Evolutionary conservation across 1,140 invertebrate species (phyloP).

Genomic region (Seison nebaliae): DNA sequence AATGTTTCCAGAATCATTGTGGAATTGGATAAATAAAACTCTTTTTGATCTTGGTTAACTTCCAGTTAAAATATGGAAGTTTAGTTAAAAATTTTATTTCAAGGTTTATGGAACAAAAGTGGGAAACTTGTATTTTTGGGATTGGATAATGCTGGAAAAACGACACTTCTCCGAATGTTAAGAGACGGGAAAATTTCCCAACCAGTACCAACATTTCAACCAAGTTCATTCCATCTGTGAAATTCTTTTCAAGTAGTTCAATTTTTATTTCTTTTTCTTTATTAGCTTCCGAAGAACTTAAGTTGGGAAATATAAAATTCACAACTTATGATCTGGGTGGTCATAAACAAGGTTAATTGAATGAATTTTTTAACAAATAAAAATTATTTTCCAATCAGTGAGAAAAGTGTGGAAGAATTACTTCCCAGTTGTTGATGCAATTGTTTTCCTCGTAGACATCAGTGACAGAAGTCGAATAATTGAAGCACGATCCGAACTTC

Average conservation of each 20-base stretch:
- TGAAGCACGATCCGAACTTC: constrained; percentile 50
- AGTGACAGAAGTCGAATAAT: constrained; percentile 58
- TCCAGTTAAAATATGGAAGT: too few relatives aligned
- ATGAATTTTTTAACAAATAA: neutral
- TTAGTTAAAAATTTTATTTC: too few relatives aligned
- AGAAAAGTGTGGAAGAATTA: constrained; percentile 97
- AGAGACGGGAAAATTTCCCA: constrained; percentile 96
- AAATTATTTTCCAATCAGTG: constrained; percentile 27
- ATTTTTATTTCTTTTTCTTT: neutral
- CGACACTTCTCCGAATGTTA: constrained; percentile 89
- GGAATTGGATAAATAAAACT: too few relatives aligned
- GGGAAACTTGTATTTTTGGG: constrained; percentile 90
- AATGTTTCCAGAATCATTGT: too few relatives aligned
- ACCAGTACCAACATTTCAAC: constrained; percentile 92
- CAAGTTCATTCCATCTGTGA: constrained; percentile 31
- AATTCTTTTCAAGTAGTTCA: neutral
- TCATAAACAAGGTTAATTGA: constrained; percentile 49
- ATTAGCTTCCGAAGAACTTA: constrained; percentile 73
- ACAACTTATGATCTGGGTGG: constrained; percentile 98
- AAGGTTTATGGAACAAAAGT: constrained; percentile 69
- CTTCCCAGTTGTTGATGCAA: constrained; percentile 93
- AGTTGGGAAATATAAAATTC: constrained; percentile 94
- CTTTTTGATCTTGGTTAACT: too few relatives aligned
- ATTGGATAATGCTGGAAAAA: constrained; percentile 89
- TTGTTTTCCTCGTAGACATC: constrained; percentile 89